Base-by-base conservation (phyloP, 2,113 vertebrate genomes). In the Erythrocercus mccallii region DNA sequence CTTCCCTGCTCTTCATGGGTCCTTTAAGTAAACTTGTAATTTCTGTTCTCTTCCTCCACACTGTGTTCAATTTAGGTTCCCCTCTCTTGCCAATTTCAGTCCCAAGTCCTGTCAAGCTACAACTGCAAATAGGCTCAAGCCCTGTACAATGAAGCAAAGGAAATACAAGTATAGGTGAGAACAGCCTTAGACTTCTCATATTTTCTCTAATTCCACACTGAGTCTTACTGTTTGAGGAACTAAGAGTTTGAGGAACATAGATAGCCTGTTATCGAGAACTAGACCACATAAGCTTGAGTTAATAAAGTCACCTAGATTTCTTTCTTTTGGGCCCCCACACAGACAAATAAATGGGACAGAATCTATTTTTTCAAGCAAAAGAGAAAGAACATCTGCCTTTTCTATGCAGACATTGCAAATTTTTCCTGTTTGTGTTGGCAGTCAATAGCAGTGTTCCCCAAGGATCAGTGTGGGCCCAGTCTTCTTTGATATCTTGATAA, bases 281-380 rank as follows among this genome's bases (percentile, higher is more conserved):
- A 47, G 27, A 45, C 33, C 27, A 31, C 12, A 45, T 53, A 31
- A 87, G 4, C 6, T 22, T 27, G 70, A 77, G 30, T 54, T 48
- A n/a, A 66, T 66, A 31, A 65, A 58, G 33, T 27, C 44, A 84
- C 15, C 2, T 48, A 40, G 11, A 17, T 47, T n/a, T 18, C 10
- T 12, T 62, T 38, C 54, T 18, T 24, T 64, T 3, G 1, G 5
- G 4, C 9, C 5, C 1, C 19, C 42, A 24, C 15, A 38, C 2
- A 30, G 21, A 40, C 22, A 62, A 76, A 48, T 20, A 62, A 62
- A n/a, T 20, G 25, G 15, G 17, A 45, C 22, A 60, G 50, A 72
- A 81, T 48, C 22, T 57, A 69, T 45, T 65, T 45, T 77, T 57
- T 33, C 37, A 62, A 66, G 23, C 6, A 51, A 11, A 65, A 18